Percentiles rank a stretch among this genome's conserved stretches.
These are phyloP conservation scores for Acanthornis magna DNA, from an alignment of 2,797 vertebrate genomes.

Conservation along the genomic window DNA sequence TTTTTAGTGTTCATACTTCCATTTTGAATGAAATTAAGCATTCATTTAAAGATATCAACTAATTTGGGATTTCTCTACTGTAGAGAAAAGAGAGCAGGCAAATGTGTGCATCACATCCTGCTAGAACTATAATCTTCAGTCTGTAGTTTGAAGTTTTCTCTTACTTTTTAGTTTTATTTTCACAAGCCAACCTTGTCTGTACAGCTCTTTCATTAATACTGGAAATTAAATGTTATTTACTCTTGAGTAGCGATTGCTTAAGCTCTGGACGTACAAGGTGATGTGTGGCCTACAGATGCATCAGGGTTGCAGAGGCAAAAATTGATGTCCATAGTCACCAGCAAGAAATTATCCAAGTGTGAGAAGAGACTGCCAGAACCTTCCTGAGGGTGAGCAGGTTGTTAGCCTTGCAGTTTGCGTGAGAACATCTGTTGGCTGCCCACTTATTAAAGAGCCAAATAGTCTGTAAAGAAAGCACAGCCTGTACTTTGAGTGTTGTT, in stretches of 20 bases:
- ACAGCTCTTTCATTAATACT: not conserved
- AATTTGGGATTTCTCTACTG: not conserved
- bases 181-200: not conserved
- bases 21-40: not conserved
- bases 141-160: not conserved
- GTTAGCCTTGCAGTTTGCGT: not conserved
- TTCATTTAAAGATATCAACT: not conserved
- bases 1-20: not conserved
- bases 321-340: not conserved
- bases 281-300: not conserved
- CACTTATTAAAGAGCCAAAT: not conserved
- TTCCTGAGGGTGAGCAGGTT: not conserved
- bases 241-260: not conserved
- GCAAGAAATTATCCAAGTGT: not conserved
- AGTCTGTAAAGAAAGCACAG: not conserved
- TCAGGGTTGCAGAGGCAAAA: not conserved
- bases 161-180: not conserved
- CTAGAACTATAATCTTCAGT: not conserved
- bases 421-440: slow-evolving; percentile 23
- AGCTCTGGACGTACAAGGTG: not conserved
- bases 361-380: not conserved
- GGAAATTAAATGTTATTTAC: not conserved
- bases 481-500: not conserved
- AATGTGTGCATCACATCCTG: not conserved
- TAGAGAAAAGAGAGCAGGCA: not conserved